A percentile compares a stretch with the other conserved stretches of the same genome.
Conservation (phyloP, 2,113 vertebrate species). For the Gadus chalcogrammus region DNA sequence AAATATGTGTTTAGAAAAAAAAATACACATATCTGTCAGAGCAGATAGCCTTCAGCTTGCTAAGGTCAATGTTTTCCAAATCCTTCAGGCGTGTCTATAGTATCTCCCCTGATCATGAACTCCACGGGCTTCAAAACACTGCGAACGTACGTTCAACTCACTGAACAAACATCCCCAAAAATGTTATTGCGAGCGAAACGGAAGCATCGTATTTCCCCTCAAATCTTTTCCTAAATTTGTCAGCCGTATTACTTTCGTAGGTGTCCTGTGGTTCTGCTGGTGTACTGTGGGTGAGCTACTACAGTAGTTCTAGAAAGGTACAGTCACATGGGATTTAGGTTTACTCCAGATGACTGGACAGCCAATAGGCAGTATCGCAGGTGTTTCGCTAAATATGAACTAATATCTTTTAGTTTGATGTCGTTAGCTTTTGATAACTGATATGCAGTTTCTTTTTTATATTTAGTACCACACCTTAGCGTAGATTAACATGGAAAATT, state of each 20-base stretch:
- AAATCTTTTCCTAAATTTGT: conserved; percentile 5
- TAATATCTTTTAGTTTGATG: too few species aligned
- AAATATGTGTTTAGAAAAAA: conserved; percentile 43
- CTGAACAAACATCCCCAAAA: too few species aligned
- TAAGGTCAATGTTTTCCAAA: conserved; percentile 50
- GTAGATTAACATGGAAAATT: background rate
- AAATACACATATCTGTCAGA: conserved; percentile 21
- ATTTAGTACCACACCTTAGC: background rate
- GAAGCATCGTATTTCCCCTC: conserved; percentile 39
- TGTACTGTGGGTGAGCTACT: too few species aligned
- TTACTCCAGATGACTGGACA: background rate
- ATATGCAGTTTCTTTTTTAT: too few species aligned
- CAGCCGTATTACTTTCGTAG: conserved; percentile 21
- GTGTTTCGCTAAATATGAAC: too few species aligned
- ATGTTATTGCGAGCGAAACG: background rate
- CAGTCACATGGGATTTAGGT: background rate
- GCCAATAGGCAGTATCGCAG: too few species aligned
- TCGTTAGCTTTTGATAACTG: too few species aligned
- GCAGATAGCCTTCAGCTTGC: conserved; percentile 21
- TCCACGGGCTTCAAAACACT: conserved; percentile 29
- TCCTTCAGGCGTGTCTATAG: conserved; percentile 55
- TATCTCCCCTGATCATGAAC: conserved; percentile 60
- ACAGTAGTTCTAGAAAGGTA: too few species aligned
- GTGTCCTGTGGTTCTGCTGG: conserved; percentile 1
- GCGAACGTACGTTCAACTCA: too few species aligned